Base-by-base conservation (phyloP, 2,113 vertebrate species). In the Orycteropus afer region DNA sequence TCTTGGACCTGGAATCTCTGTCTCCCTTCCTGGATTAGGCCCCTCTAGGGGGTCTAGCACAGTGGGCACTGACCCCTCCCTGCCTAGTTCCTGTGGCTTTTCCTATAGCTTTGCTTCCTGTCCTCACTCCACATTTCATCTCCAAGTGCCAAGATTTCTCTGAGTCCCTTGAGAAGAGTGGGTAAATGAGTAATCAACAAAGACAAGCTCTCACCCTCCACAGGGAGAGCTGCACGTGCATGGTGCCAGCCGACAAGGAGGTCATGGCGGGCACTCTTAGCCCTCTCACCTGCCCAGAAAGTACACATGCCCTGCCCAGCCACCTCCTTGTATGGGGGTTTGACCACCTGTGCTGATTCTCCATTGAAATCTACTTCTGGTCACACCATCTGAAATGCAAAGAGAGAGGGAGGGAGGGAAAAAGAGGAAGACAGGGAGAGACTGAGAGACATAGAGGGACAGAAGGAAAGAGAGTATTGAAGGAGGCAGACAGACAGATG, bases 131-230 rank as follows among this genome's bases (percentile, higher is more conserved):
- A 1, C 25, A 0, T 42, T 47, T 40, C 0, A 8, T 42, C n/a
- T 34, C 13, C 4, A 1, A 4, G 0, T 1, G n/a, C 4, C 1
- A 6, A 47, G 29, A 1, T 1, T 3, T 29, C 53, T 8, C 25
- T 8, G 9, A 23, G 55, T 32, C 37, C 29, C 8, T 13, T 8
- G 20, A 11, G 51, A 17, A 59, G 69, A 9, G 45, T 10, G 2
- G 29, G 74, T 6, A 2, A 22, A 23, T 7, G 25, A 40, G 47
- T n/a, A 9, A 45, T 9, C 37, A 65, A 32, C 27, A 25, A 5
- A 18, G 40, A 29, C 47, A 20, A 69, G n/a, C 65, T 7, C 13
- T 69, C 17, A 18, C n/a, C 25, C 7, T 22, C n/a, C 37, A 32
- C 27, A 1, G 63, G 22, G 74, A 32, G 0, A 27, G 42, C 42